Evolutionary conservation across 2,888 invertebrate species (phyloP).

Genomic region (Bedellia somnulentella): DNA sequence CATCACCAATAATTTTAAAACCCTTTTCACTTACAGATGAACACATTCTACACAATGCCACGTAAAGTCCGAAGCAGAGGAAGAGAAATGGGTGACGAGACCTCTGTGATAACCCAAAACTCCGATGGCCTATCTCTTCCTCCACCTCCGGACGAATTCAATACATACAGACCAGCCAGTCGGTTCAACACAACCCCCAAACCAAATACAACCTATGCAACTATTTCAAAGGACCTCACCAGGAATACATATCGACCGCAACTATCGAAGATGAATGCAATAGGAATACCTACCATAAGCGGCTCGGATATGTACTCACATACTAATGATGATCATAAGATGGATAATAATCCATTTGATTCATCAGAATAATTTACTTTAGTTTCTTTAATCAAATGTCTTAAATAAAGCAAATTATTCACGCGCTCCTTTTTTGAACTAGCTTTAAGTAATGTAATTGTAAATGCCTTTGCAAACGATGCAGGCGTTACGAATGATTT

Average conservation of each 20-base stretch:
- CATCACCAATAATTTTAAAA: no score
- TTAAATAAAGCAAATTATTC: no score
- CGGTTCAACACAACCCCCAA: conserved; percentile 35
- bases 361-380: conserved; percentile 19
- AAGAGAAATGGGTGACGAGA: conserved; percentile 41
- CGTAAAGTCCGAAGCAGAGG: conserved; percentile 40
- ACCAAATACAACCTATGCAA: conserved; percentile 33
- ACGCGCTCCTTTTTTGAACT: no score
- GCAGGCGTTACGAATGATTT: no score
- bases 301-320: conserved; percentile 39
- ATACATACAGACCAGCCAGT: conserved; percentile 36
- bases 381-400: no score
- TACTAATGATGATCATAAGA: conserved; percentile 36
- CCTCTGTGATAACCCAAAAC: conserved; percentile 41
- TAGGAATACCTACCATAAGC: conserved; percentile 38
- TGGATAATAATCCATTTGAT: conserved; percentile 46
- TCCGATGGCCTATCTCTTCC: conserved; percentile 49
- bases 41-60: conserved; percentile 52
- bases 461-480: no score
- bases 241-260: conserved; percentile 26
- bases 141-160: conserved; percentile 49
- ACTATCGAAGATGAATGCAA: conserved; percentile 37
- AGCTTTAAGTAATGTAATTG: no score
- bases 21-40: conserved; percentile 41
- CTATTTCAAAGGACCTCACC: conserved; percentile 29